Evolutionary conservation across 2,797 vertebrate species (phyloP), one percentile per base, ranked within the genome.

Genomic region (Pseudotriccus pelzelni): DNA sequence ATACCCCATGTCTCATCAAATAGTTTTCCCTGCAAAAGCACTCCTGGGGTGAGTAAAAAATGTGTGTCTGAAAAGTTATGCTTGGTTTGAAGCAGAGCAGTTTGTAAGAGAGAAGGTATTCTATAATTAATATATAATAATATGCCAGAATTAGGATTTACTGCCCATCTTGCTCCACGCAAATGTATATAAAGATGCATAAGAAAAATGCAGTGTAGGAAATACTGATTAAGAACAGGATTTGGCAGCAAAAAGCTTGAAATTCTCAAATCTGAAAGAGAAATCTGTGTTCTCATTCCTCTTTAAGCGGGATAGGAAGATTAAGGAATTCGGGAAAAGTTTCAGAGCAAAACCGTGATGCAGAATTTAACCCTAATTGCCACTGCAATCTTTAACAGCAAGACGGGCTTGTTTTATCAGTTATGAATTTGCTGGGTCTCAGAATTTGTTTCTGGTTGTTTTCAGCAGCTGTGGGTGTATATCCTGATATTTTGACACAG

Each of bases 61-160:
- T 0, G 0, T 12, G 5, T 14, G 6, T 41, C 17, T 5, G 16
- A 13, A 67, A 73, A 59, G 21, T 18, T 37, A 1, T 12, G 8
- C 8, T 49, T 32, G 9, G 1, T 41, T 62, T 49, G 43, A 14
- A 15, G 20, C 28, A 16, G 37, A 49, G 16, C 11, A 68, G 8
- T 39, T 59, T 43, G 8, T 28, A 41, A 62, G 18, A 44, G 32
- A 36, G 15, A n/a, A 37, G 10, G 0, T 59, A 9, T n/a, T 81
- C 10, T 25, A 2, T 12, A 55, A 32, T 9, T 14, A 73, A 39
- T 36, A 49, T 24, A 15, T 30, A 60, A 21, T 36, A 56, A 30
- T 19, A 22, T 14, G 5, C 4, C 20, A 66, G 20, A 59, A 43
- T 73, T 22, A 36, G n/a, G 19, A 75, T 19, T 46, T 62, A 32